Evolutionary conservation across 2,113 vertebrate genomes (phyloP).

Genomic region (Pelodiscus sinensis): DNA sequence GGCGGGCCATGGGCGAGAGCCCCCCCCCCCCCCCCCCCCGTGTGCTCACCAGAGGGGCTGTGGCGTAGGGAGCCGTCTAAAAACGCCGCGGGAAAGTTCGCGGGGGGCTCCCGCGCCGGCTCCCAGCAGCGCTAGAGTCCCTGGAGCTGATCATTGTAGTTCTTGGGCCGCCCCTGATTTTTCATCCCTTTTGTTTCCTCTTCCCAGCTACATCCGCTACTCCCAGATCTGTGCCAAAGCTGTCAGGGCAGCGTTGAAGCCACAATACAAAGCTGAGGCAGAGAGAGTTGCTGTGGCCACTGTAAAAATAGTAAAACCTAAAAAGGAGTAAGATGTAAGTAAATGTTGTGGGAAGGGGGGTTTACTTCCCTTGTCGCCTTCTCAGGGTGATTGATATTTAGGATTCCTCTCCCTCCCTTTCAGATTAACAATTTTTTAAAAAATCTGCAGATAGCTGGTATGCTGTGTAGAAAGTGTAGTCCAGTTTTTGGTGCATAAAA

Average conservation of each 20-base stretch:
- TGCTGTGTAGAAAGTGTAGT: rapidly evolving
- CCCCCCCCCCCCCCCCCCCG: rapidly evolving
- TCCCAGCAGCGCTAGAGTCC: neutral
- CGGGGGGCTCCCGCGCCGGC: neutral
- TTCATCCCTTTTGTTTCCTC: neutral
- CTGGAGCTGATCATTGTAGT: too few relatives aligned
- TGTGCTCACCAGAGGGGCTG: too few relatives aligned
- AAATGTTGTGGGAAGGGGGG: rapidly evolving
- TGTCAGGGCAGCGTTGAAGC: slow-evolving; percentile 89
- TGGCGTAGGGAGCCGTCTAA: neutral
- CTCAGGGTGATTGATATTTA: neutral
- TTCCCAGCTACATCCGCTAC: slow-evolving; percentile 90
- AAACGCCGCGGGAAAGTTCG: neutral
- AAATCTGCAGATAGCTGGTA: rapidly evolving
- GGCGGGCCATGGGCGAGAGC: too few relatives aligned
- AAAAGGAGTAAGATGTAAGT: slow-evolving; percentile 83
- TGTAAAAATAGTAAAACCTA: slow-evolving; percentile 85
- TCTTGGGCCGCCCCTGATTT: rapidly evolving
- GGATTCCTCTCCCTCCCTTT: rapidly evolving
- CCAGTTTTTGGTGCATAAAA: rapidly evolving
- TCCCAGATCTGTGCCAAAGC: slow-evolving; percentile 92
- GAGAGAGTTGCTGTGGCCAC: slow-evolving; percentile 81
- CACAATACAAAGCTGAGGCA: slow-evolving; percentile 82
- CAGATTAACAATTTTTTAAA: rapidly evolving
- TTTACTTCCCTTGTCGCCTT: rapidly evolving